Evolutionary conservation across 2,113 vertebrate species (phyloP).

Genomic region (Periophthalmodon schlosseri): DNA sequence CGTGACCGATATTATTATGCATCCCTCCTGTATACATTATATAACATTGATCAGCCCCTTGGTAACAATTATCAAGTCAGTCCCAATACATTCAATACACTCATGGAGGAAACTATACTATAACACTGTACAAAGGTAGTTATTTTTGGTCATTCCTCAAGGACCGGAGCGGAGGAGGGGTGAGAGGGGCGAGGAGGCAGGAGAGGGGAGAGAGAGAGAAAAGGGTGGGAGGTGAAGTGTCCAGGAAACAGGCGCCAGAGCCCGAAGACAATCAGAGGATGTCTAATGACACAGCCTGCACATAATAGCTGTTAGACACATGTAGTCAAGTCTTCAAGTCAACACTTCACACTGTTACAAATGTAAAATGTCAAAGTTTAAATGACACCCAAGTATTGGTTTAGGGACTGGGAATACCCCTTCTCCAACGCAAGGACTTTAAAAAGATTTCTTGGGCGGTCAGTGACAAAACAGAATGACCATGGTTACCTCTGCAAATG

Average conservation of each 20-base stretch:
- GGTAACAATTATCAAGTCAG: no score
- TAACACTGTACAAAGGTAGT: slow-evolving; percentile 15
- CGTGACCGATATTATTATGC: no score
- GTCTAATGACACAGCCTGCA: slow-evolving; percentile 55
- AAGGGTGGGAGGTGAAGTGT: slow-evolving; percentile 4
- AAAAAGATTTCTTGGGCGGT: neutral
- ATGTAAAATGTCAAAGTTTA: neutral
- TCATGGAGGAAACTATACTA: neutral
- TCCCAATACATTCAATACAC: neutral
- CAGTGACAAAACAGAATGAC: neutral
- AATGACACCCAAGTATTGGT: neutral
- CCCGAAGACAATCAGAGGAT: slow-evolving; percentile 69
- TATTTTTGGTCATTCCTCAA: slow-evolving; percentile 51
- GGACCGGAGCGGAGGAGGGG: slow-evolving; percentile 14
- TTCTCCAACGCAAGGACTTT: neutral
- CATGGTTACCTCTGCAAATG: neutral
- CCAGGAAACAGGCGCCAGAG: slow-evolving; percentile 62
- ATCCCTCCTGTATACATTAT: no score
- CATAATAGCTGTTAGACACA: slow-evolving; percentile 40
- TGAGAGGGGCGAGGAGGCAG: slow-evolving; percentile 3
- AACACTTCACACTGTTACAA: slow-evolving; percentile 1
- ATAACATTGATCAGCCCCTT: no score
- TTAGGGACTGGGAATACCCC: neutral
- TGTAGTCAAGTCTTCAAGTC: slow-evolving; percentile 7
- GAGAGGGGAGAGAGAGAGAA: no score